These are phyloP conservation scores for Coleophora flavipennella DNA, from an alignment of 2,888 invertebrate genomes.

Conservation along the genomic window DNA sequence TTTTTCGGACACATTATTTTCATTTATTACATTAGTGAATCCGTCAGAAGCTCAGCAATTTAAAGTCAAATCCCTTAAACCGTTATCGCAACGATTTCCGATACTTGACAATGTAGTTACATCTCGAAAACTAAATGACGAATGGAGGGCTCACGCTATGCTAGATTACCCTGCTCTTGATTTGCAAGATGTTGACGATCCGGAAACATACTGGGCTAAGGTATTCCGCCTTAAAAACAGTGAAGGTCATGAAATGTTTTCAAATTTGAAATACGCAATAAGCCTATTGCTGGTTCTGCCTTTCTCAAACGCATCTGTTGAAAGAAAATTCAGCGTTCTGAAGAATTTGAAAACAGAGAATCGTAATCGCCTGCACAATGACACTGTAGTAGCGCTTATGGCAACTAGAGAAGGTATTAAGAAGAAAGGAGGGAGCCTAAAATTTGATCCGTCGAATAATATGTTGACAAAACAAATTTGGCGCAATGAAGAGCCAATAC, in stretches of 20 bases:
- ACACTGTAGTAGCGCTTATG: too few species aligned
- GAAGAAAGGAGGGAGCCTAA: too few species aligned
- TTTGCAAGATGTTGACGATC: neutral
- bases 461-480: too few species aligned
- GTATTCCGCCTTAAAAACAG: neutral
- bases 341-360: too few species aligned
- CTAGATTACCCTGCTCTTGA: neutral
- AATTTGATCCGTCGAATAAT: too few species aligned
- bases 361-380: too few species aligned
- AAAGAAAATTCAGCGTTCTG: too few species aligned
- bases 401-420: too few species aligned
- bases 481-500: too few species aligned
- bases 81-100: neutral
- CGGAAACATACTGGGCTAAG: too few species aligned
- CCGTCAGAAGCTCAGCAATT: neutral
- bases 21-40: neutral
- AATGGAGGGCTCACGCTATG: neutral
- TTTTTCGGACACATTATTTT: constrained; percentile 2
- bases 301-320: too few species aligned
- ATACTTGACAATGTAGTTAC: neutral
- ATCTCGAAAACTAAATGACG: constrained; percentile 1
- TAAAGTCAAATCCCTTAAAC: neutral
- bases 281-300: too few species aligned
- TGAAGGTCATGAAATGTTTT: constrained; percentile 2
- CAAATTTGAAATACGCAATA: constrained; percentile 13